Base-by-base conservation (phyloP, 2,888 invertebrate genomes). In the Apodemia hepburni region DNA sequence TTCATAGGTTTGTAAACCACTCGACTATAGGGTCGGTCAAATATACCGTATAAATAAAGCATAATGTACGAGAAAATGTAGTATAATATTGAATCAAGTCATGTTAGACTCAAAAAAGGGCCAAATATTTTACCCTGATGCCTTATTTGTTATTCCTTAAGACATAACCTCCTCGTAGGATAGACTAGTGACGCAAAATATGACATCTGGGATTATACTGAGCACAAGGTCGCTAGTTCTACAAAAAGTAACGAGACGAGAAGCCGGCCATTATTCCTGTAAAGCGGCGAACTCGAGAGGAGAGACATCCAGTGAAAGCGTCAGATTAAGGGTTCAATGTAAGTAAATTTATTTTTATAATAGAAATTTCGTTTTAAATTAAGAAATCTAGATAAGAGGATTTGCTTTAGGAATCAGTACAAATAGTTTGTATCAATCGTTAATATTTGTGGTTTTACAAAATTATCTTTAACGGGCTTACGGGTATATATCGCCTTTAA, bases 161-260 rank as follows among this genome's bases (percentile, higher is more conserved):
- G 54, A 58, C 47, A 47, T 47, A 49, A 38, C 47, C 17, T 62
- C 57, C 58, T 49, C 64, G 54, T 65, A 91, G 91, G 89, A 90
- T 65, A 85, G 82, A 78, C 80, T 94, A 73, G 95, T 97, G 74
- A 95, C 93, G 75, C 97, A 97, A 82, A 97, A 97, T 80, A 94
- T 95, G 90, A 95, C 97, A 47, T 95, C 96, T 67, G 97, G 97
- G 66, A 94, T 97, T 76, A 97, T 97, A 75, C 94, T 97, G 81
- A 97, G 97, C 82, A 96, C 97, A 64, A 94, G 96, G 78, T 97
- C 97, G 64, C 92, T 97, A 71, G 97, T 97, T 47, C 93, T 97
- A 61, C 97, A 97, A 83, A 94, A 94, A 71, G 97, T 97, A 73
- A 95, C 95, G 47, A 93, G 97, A 67, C 93, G 94, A 72, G 96